Evolutionary conservation across 2,113 vertebrate genomes (phyloP).

Genomic region (Phainopepla nitens): DNA sequence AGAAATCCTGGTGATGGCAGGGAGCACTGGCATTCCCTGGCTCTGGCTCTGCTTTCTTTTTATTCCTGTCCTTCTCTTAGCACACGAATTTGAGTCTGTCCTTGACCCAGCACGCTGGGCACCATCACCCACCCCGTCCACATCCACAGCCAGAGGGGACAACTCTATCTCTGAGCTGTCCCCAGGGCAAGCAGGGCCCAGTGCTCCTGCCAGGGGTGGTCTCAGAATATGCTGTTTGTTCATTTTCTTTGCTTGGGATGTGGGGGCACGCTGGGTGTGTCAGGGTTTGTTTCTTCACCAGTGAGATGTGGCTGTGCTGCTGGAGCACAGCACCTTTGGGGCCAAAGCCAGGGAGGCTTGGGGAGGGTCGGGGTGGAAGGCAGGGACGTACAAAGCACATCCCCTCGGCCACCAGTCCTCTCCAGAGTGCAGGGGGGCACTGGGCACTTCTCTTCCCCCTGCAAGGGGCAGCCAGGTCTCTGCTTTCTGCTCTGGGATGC

Average conservation of each 20-base stretch:
- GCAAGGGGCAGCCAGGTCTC: not conserved
- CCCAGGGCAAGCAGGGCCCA: too few species aligned
- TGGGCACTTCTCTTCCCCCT: not conserved
- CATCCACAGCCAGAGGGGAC: not conserved
- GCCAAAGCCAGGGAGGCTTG: not conserved
- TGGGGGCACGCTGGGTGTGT: not conserved
- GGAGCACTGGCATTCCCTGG: not conserved
- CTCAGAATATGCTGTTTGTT: not conserved
- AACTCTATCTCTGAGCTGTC: not conserved
- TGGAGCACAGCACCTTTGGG: not conserved
- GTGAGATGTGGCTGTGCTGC: not conserved
- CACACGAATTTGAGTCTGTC: not conserved
- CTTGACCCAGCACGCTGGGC: not conserved
- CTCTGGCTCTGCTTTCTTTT: not conserved
- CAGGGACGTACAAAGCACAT: not conserved
- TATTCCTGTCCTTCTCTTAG: not conserved
- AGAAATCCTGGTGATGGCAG: not conserved
- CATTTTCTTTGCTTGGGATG: not conserved
- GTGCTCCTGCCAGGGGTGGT: not conserved
- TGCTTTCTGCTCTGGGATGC: not conserved
- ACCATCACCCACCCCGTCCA: not conserved
- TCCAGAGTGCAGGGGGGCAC: not conserved
- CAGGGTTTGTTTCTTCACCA: not conserved
- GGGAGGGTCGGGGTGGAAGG: not conserved
- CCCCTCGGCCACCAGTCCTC: accelerated